Percentiles rank a stretch among this genome's conserved stretches.
Conservation (phyloP, 2,888 invertebrate genomes). For the Phytoseiulus persimilis region DNA sequence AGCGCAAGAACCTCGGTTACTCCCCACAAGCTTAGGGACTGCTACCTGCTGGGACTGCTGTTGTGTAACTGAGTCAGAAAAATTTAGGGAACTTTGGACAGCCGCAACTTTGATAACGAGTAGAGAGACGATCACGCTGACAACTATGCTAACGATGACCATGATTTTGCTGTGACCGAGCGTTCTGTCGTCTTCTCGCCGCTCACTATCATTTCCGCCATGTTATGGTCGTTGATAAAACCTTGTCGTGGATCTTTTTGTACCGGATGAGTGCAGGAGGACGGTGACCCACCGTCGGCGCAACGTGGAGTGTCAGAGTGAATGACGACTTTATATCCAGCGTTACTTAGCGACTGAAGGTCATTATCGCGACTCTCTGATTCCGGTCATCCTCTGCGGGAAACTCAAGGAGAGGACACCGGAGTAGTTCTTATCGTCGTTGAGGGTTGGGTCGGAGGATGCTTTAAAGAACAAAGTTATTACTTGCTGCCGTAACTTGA, state of each 20-base stretch:
- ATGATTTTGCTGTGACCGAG: not conserved
- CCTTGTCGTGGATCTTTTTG: not conserved
- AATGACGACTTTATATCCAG: not conserved
- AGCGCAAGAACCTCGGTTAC: slow-evolving; percentile 62
- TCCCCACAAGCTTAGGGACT: slow-evolving; percentile 38
- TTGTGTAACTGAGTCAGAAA: not conserved
- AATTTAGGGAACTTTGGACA: not conserved
- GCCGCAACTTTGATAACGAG: not conserved
- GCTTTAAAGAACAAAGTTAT: slow-evolving; percentile 38
- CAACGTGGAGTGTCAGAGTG: not conserved
- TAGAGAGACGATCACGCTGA: not conserved
- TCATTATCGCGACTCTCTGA: not conserved
- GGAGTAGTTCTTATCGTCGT: not conserved
- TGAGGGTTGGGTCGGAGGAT: not conserved
- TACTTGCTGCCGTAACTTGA: slow-evolving; percentile 16
- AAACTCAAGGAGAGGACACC: not conserved
- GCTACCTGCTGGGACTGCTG: not conserved
- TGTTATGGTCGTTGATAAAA: not conserved
- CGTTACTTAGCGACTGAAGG: not conserved
- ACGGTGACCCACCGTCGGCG: not conserved
- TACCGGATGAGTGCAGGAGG: not conserved
- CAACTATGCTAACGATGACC: not conserved
- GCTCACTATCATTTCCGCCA: not conserved
- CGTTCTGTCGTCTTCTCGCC: not conserved
- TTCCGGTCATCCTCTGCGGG: not conserved